Evolutionary conservation across 2,113 vertebrate genomes (phyloP), one percentile per base, ranked within the genome.

Genomic region (Euleptes europaea): DNA sequence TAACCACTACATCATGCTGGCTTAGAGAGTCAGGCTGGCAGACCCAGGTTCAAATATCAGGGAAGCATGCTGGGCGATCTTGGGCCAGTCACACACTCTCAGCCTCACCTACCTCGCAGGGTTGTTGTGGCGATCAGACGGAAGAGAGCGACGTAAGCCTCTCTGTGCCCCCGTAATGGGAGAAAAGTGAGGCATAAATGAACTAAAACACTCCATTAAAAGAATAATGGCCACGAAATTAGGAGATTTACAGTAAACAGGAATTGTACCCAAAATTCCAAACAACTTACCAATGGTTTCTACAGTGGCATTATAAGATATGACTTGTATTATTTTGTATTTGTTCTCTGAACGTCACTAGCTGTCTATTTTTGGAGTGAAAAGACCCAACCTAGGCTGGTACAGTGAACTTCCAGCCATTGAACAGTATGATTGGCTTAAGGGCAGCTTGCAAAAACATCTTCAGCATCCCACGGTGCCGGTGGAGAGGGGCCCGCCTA

Each of bases 401-500:
- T n/a, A 1, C 12, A 1, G 63, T 2, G 79, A 2, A 51, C 78
- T 0, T 33, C n/a, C 77, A 72, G 5, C 83, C n/a, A 1, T 0
- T 70, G 84, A 51, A 49, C 84, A 26, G 2, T 11, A 79, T 35
- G 47, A 15, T 49, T 28, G 71, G 76, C 86, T 73, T 33, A 31
- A 11, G 19, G 78, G 77, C 77, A 73, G 33, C 69, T 85, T 28
- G 23, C 76, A 70, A 60, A 80, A 26, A 69, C 40, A 49, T 77
- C 44, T 73, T 14, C 65, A 47, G 21, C 1, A 17, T 42, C 54
- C 67, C n/a, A 82, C 3, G 3, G 3, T 80, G 84, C 71, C 51
- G 28, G 15, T 3, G 70, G 42, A 74, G 2, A 0, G 0, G 0
- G 42, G 1, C 51, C 5, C 35, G 60, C 49, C 65, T 42, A 19